phyloP scores from a whole-genome alignment of 2,888 invertebrate genomes.

The Xylota sylvarum region DNA sequence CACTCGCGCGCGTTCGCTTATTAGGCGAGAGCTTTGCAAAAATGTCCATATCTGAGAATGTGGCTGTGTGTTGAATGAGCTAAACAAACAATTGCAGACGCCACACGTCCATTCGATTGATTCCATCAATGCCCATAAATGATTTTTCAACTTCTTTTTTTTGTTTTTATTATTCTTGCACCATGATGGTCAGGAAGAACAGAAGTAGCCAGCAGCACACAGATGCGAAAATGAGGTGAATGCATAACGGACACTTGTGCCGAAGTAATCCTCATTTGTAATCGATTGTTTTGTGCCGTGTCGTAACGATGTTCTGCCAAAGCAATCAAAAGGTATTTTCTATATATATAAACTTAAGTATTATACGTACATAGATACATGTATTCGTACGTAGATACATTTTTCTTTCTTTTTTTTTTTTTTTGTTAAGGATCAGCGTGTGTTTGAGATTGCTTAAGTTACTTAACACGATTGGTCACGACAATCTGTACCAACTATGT shows the following conservation, averaged over 20 bases:
- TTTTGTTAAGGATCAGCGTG: slow-evolving; percentile 41
- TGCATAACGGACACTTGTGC: slow-evolving; percentile 77
- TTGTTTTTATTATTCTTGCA: background rate
- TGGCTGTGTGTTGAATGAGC: slow-evolving; percentile 53
- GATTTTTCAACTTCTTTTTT: slow-evolving; percentile 18
- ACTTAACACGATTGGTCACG: slow-evolving; percentile 75
- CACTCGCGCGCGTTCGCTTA: slow-evolving; percentile 67
- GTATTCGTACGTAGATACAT: background rate
- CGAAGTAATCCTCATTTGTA: slow-evolving; percentile 78
- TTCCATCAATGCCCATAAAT: slow-evolving; percentile 75
- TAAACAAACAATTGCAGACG: slow-evolving; percentile 78
- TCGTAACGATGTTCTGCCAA: slow-evolving; percentile 73
- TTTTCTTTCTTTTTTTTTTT: background rate
- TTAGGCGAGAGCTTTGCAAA: slow-evolving; percentile 72
- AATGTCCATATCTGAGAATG: slow-evolving; percentile 54
- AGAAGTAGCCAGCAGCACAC: slow-evolving; percentile 15
- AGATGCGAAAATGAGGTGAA: slow-evolving; percentile 75
- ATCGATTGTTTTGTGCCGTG: slow-evolving; percentile 77
- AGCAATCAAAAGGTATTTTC: slow-evolving; percentile 37
- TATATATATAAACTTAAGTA: slow-evolving; percentile 32
- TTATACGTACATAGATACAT: background rate
- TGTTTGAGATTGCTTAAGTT: slow-evolving; percentile 59
- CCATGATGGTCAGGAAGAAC: slow-evolving; percentile 11
- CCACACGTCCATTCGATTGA: slow-evolving; percentile 78
- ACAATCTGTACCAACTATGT: slow-evolving; percentile 66